Percentiles rank a stretch among this genome's conserved stretches.
Conservation (phyloP, 2,888 invertebrate species). For the Hydrotaea cyrtoneurina region DNA sequence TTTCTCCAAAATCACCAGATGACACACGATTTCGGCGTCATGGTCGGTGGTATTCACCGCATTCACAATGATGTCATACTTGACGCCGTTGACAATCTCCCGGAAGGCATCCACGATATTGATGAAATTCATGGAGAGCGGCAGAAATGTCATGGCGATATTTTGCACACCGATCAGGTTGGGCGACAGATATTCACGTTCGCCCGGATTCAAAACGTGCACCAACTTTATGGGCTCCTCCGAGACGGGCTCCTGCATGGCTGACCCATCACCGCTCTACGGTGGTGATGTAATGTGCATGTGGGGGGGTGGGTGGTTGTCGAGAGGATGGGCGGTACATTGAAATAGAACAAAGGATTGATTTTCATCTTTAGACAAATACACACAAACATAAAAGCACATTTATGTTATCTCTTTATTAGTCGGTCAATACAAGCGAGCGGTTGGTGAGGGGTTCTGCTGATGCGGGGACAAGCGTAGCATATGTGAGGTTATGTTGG, state of each 20-base stretch:
- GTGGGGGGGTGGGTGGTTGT: neutral
- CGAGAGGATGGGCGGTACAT: neutral
- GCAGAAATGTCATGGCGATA: slow-evolving; percentile 79
- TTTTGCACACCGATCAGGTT: slow-evolving; percentile 79
- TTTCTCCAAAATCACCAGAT: slow-evolving; percentile 84
- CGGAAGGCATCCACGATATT: slow-evolving; percentile 79
- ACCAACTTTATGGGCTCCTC: slow-evolving; percentile 75
- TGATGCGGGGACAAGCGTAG: neutral
- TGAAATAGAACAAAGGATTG: slow-evolving; percentile 23
- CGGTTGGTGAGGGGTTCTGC: neutral
- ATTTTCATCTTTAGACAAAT: slow-evolving; percentile 34
- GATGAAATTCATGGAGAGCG: slow-evolving; percentile 77
- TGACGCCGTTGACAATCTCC: slow-evolving; percentile 79
- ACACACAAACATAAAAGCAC: slow-evolving; percentile 19
- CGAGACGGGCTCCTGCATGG: slow-evolving; percentile 69
- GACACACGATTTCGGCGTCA: slow-evolving; percentile 81
- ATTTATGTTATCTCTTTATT: neutral
- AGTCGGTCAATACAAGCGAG: slow-evolving; percentile 18
- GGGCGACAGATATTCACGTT: slow-evolving; percentile 79
- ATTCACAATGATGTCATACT: slow-evolving; percentile 78
- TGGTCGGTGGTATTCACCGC: slow-evolving; percentile 76
- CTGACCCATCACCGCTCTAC: neutral
- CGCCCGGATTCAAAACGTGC: slow-evolving; percentile 78
- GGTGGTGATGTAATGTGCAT: neutral
- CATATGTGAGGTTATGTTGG: neutral